phyloP scores from a whole-genome alignment of 2,113 vertebrate species.

The Cyrtonyx montezumae region DNA sequence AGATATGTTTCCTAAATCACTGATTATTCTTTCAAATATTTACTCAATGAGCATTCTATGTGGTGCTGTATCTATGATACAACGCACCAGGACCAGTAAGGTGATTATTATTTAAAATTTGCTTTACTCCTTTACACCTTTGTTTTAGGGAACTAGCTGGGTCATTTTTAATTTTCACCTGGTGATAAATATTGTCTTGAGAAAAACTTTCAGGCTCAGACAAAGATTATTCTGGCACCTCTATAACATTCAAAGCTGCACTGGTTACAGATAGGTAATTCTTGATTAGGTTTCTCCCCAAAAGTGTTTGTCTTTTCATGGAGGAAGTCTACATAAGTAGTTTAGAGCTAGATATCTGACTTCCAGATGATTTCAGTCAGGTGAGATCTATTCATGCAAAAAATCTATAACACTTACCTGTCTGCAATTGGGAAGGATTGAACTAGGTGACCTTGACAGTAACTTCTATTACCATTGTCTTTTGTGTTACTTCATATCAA shows the following conservation, averaged over 20 bases:
- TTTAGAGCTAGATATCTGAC: neutral
- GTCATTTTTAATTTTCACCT: neutral
- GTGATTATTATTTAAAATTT: neutral
- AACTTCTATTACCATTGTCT: neutral
- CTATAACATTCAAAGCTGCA: neutral
- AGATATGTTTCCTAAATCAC: neutral
- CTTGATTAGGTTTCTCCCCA: neutral
- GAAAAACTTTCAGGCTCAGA: neutral
- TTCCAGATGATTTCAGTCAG: neutral
- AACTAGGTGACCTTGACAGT: neutral
- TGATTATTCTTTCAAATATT: neutral
- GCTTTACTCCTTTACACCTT: neutral
- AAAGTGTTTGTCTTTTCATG: neutral
- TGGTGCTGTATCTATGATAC: neutral
- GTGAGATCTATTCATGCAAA: neutral
- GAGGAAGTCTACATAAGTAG: neutral
- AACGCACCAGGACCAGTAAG: neutral
- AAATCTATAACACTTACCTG: neutral
- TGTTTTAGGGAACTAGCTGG: neutral
- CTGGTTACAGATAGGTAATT: neutral
- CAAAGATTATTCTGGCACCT: neutral
- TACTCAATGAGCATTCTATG: neutral
- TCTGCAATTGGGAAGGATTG: neutral
- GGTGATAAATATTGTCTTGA: neutral
- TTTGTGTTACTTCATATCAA: neutral